phyloP scores from a whole-genome alignment of 2,113 vertebrate species.

The Parotia lawesii region DNA sequence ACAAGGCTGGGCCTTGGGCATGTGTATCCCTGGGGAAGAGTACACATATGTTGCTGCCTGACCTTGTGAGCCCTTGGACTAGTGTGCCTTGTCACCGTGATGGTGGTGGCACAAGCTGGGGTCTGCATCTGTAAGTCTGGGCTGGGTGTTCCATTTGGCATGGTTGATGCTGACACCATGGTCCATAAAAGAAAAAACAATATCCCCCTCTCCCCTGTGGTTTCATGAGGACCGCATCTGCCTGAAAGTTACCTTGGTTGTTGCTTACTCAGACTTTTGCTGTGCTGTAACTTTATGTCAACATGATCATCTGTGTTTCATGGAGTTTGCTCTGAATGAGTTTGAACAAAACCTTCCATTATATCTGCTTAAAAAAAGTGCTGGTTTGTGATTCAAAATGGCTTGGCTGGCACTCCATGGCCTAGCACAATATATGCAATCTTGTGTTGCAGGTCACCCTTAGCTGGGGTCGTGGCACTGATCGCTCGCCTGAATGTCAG shows the following conservation, averaged over 20 bases:
- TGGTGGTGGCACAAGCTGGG: fast-evolving
- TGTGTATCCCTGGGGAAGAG: fast-evolving
- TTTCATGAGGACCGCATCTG: neutral
- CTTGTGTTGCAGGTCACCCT: neutral
- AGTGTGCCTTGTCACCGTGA: fast-evolving
- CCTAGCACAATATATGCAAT: neutral
- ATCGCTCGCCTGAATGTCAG: neutral
- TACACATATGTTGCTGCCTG: fast-evolving
- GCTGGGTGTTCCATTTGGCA: neutral
- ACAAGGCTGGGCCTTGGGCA: neutral
- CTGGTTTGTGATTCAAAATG: neutral
- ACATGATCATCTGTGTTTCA: neutral
- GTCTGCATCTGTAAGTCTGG: neutral
- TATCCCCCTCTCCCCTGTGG: neutral
- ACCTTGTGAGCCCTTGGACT: neutral
- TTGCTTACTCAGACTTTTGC: neutral
- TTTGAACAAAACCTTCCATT: neutral
- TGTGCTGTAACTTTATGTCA: neutral
- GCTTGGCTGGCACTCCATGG: neutral
- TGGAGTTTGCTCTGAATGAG: neutral
- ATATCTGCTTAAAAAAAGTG: neutral
- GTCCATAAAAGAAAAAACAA: neutral
- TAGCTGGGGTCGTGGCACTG: neutral
- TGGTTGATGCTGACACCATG: neutral
- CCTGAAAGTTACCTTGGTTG: neutral